These are phyloP conservation scores for Drosophila eohydei DNA, from an alignment of 2,888 invertebrate species.

Conservation along the genomic window DNA sequence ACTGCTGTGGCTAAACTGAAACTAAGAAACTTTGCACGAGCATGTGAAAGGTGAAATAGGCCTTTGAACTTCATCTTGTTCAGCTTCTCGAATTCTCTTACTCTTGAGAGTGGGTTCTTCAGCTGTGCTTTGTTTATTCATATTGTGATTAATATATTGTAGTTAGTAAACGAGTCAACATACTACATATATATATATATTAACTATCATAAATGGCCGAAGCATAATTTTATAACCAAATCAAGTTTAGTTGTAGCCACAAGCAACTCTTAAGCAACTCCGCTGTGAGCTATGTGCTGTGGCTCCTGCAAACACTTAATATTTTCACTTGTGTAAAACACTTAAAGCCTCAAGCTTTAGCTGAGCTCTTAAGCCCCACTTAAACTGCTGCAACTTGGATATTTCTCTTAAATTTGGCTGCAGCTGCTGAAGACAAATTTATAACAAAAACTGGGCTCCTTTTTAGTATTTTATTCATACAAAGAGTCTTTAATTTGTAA, in stretches of 20 bases:
- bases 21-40: conserved; percentile 11
- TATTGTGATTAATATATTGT: not conserved
- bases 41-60: conserved; percentile 19
- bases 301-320: too few relatives aligned
- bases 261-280: not conserved
- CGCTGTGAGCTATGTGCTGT: too few relatives aligned
- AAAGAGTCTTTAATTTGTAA: not conserved
- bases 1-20: conserved; percentile 51
- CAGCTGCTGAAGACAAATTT: not conserved
- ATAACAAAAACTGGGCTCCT: not conserved
- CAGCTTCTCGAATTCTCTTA: not conserved
- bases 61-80: not conserved
- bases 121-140: not conserved
- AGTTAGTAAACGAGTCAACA: too few relatives aligned
- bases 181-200: too few relatives aligned
- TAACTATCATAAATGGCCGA: too few relatives aligned
- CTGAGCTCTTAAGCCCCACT: not conserved
- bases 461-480: not conserved
- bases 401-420: not conserved
- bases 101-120: not conserved
- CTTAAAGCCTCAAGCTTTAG: not conserved
- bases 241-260: not conserved
- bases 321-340: not conserved
- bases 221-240: too few relatives aligned
- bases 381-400: too few relatives aligned